phyloP scores from a whole-genome alignment of 2,113 vertebrate species.

The Manacus vitellinus region DNA sequence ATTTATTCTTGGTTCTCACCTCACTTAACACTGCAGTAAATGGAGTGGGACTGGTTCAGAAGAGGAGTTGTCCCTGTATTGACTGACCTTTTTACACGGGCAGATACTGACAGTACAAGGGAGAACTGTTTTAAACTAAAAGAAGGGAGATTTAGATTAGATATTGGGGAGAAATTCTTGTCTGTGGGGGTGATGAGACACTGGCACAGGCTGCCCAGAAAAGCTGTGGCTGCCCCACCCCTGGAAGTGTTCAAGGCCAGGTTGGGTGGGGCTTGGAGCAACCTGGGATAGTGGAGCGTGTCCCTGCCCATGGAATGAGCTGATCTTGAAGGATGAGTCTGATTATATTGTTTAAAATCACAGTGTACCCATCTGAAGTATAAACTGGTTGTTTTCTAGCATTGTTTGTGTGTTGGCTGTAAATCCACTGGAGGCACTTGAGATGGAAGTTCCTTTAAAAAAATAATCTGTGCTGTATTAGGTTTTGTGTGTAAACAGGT shows the following conservation, averaged over 20 bases:
- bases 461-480: neutral
- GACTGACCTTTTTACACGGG: neutral
- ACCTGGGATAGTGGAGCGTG: accelerated
- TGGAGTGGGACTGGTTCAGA: neutral
- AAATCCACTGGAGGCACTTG: neutral
- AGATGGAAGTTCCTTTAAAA: neutral
- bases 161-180: neutral
- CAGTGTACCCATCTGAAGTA: neutral
- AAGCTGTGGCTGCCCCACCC: neutral
- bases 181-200: neutral
- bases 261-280: accelerated
- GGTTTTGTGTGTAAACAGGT: neutral
- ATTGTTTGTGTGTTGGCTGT: neutral
- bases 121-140: neutral
- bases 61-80: neutral
- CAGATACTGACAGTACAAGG: neutral
- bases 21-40: neutral
- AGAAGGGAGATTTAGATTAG: neutral
- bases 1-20: neutral
- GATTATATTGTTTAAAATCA: neutral
- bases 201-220: neutral
- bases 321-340: neutral
- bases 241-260: neutral
- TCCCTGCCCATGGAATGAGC: neutral
- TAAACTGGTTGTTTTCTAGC: neutral